Evolutionary conservation across 1,140 invertebrate genomes (phyloP).

Genomic region (Ooceraea biroi): DNA sequence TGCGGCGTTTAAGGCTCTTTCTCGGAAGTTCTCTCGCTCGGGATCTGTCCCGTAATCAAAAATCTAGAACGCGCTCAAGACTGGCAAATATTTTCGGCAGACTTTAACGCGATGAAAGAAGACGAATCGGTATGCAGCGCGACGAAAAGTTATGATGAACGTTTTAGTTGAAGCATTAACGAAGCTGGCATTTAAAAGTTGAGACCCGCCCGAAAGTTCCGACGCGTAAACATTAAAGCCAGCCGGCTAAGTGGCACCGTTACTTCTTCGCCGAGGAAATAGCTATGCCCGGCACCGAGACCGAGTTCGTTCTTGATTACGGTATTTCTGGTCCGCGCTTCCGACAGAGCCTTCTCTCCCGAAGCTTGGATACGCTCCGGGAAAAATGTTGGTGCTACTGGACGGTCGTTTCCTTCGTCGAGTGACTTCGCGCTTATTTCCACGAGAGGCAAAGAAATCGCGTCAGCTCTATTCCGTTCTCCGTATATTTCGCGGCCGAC

Average conservation of each 20-base stretch:
- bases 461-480: slow-evolving; percentile 49
- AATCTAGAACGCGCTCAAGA: slow-evolving; percentile 48
- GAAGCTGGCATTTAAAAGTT: slow-evolving; percentile 76
- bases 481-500: slow-evolving; percentile 8
- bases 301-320: slow-evolving; percentile 68
- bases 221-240: slow-evolving; percentile 76
- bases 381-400: slow-evolving; percentile 58
- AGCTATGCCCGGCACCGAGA: slow-evolving; percentile 19
- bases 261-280: slow-evolving; percentile 64
- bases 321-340: slow-evolving; percentile 58
- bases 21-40: slow-evolving; percentile 1
- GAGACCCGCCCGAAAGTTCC: slow-evolving; percentile 69
- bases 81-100: slow-evolving; percentile 62
- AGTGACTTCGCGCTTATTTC: slow-evolving; percentile 46
- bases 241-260: slow-evolving; percentile 73
- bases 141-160: slow-evolving; percentile 71
- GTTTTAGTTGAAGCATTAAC: slow-evolving; percentile 74
- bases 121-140: slow-evolving; percentile 28
- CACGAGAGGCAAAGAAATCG: slow-evolving; percentile 40
- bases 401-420: slow-evolving; percentile 11
- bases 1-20: neutral
- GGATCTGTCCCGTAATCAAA: slow-evolving; percentile 42
- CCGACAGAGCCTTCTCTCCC: slow-evolving; percentile 29
- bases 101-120: slow-evolving; percentile 34
- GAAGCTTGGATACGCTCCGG: slow-evolving; percentile 22